These are phyloP conservation scores for Sorex fumeus DNA, from an alignment of 2,113 vertebrate genomes.

Conservation along the genomic window DNA sequence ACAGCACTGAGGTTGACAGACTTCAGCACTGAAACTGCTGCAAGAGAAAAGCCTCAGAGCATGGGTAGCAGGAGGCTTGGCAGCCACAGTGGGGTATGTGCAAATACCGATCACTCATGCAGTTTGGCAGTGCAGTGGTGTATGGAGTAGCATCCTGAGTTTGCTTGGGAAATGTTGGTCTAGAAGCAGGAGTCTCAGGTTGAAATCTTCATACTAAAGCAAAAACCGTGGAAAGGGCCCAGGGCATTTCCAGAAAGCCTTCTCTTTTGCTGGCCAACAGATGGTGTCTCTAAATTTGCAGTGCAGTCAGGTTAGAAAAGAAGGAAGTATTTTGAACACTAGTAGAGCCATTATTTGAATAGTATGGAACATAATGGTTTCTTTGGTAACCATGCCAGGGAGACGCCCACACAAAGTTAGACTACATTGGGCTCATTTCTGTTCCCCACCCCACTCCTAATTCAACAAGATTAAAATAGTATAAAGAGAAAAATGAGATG, in stretches of 20 bases:
- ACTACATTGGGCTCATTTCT: constrained; percentile 87
- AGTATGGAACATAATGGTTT: constrained; percentile 89
- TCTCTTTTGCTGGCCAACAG: constrained; percentile 85
- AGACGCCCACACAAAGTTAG: constrained; percentile 88
- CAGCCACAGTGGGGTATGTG: constrained; percentile 80
- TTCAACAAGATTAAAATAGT: constrained; percentile 85
- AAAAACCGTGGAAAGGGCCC: constrained; percentile 77
- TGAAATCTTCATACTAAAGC: constrained; percentile 59
- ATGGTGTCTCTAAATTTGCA: constrained; percentile 89
- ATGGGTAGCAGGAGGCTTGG: constrained; percentile 82
- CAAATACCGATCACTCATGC: constrained; percentile 82
- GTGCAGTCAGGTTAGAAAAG: constrained; percentile 84
- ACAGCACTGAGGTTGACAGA: not conserved
- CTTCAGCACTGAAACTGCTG: not conserved
- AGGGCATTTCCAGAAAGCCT: constrained; percentile 80
- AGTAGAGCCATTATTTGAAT: constrained; percentile 87
- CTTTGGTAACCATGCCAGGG: constrained; percentile 89
- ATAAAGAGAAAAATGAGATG: constrained; percentile 81
- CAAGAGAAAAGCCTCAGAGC: constrained; percentile 61
- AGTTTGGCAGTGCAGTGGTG: constrained; percentile 81
- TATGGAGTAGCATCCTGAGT: constrained; percentile 73
- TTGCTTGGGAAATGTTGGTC: constrained; percentile 78
- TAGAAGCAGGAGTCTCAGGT: constrained; percentile 72
- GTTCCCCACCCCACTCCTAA: constrained; percentile 77
- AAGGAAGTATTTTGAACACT: constrained; percentile 86